Evolutionary conservation across 2,113 vertebrate genomes (phyloP).

Genomic region (Clarias magur): DNA sequence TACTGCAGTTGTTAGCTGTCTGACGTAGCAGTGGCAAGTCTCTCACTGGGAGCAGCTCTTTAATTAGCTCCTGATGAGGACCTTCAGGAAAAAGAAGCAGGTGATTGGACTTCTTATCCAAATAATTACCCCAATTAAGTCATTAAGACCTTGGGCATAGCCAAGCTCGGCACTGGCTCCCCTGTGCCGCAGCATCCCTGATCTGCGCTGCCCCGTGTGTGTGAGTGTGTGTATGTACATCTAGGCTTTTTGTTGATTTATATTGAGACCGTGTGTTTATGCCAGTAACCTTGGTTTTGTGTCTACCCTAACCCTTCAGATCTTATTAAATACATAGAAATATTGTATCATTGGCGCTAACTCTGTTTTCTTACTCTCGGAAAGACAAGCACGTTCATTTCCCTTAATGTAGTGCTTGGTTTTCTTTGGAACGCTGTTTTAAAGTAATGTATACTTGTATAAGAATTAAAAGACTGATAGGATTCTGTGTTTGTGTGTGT

Average conservation of each 20-base stretch:
- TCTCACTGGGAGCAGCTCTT: conserved; percentile 73
- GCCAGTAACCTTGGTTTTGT: neutral
- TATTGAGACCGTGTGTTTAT: neutral
- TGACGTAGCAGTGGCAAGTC: conserved; percentile 57
- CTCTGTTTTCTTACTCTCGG: conserved; percentile 5
- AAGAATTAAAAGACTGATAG: neutral
- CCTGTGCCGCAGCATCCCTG: conserved; percentile 63
- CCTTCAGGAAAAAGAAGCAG: conserved; percentile 71
- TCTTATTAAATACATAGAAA: neutral
- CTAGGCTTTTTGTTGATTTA: neutral
- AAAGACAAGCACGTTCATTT: conserved; percentile 47
- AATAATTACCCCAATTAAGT: conserved; percentile 79
- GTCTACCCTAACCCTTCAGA: neutral
- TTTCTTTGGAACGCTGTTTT: neutral
- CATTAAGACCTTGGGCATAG: conserved; percentile 67
- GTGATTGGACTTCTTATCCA: conserved; percentile 78
- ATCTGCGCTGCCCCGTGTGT: conserved; percentile 20
- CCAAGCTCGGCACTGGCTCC: conserved; percentile 65
- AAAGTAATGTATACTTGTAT: neutral
- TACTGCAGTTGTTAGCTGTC: conserved; percentile 46
- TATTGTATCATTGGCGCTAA: neutral
- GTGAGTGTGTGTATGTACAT: too few relatives aligned
- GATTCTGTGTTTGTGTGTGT: neutral
- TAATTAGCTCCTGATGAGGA: conserved; percentile 77
- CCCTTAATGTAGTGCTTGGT: conserved; percentile 35